Conservation (phyloP, 2,888 invertebrate species). For the Apodemia hepburni region DNA sequence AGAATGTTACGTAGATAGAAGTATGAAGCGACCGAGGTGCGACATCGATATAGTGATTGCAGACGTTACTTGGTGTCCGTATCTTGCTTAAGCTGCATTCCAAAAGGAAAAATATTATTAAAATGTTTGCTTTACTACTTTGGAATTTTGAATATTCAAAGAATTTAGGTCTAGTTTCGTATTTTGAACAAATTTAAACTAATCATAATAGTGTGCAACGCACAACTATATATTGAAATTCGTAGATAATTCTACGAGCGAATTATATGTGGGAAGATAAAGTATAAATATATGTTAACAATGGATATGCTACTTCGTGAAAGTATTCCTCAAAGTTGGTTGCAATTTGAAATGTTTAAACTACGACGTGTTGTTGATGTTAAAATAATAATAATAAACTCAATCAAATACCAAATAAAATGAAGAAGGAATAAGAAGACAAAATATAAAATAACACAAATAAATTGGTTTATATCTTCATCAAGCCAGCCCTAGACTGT, state of each 20-base stretch:
- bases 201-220: too few relatives aligned
- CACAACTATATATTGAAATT: too few relatives aligned
- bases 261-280: neutral
- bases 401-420: slow-evolving; percentile 16
- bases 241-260: neutral
- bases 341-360: neutral
- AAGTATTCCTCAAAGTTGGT: slow-evolving; percentile 67
- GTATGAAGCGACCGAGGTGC: slow-evolving; percentile 41
- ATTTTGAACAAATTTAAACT: too few relatives aligned
- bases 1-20: slow-evolving; percentile 31
- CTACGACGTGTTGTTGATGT: neutral
- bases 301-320: neutral
- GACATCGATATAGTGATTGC: slow-evolving; percentile 41
- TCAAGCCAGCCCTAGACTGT: too few relatives aligned
- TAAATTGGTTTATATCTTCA: neutral
- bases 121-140: slow-evolving; percentile 23
- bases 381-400: neutral
- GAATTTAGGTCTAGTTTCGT: too few relatives aligned
- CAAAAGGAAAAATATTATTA: slow-evolving; percentile 40
- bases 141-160: neutral
- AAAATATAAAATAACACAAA: slow-evolving; percentile 25
- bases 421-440: slow-evolving; percentile 26
- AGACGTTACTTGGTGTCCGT: slow-evolving; percentile 46
- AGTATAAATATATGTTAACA: neutral
- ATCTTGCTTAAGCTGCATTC: slow-evolving; percentile 75